Base-by-base conservation (phyloP, 2,113 vertebrate genomes). In the Castor canadensis region DNA sequence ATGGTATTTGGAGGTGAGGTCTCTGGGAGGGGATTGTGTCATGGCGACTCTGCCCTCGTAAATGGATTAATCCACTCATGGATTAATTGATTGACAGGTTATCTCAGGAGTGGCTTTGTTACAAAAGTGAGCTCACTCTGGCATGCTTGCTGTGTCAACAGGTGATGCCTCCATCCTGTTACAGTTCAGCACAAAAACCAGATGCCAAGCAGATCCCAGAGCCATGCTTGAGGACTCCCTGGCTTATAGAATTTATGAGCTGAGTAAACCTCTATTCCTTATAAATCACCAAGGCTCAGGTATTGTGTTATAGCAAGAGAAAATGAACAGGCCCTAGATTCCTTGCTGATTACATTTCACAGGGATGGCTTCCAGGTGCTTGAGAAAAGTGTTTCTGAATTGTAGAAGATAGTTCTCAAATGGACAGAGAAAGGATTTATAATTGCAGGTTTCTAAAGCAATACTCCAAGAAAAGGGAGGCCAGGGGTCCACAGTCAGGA, bases 151-250 rank as follows among this genome's bases (percentile, higher is more conserved):
- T 5, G 12, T 28, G 52, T 45, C 24, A 0, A 19, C 3, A 12
- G 28, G n/a, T 1, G 8, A 20, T 1, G 9, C 38, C 22, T 67
- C 6, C 12, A 6, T 10, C 1, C 6, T 11, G 22, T 15, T 26
- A 2, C 10, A 13, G 30, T 38, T 3, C 22, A 28, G 47, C 17
- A 30, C 8, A 26, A 54, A 28, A 15, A 40, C 8, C 32, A 11
- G 54, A 26, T 58, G 43, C n/a, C 4, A 13, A 45, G 71, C 24
- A 73, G 71, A 16, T 43, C 22, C 71, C 40, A 43, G 19, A 3
- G 17, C n/a, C 16, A 12, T 7, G 30, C 28, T 22, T 3, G 11
- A 15, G 49, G 16, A 30, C 67, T 56, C 49, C n/a, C 64, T 28
- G 58, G 67, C 52, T 26, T 16, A 3, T 8, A 35, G 52, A 32